Evolutionary conservation across 2,888 invertebrate genomes (phyloP).

Genomic region (Neoscelio sp.): DNA sequence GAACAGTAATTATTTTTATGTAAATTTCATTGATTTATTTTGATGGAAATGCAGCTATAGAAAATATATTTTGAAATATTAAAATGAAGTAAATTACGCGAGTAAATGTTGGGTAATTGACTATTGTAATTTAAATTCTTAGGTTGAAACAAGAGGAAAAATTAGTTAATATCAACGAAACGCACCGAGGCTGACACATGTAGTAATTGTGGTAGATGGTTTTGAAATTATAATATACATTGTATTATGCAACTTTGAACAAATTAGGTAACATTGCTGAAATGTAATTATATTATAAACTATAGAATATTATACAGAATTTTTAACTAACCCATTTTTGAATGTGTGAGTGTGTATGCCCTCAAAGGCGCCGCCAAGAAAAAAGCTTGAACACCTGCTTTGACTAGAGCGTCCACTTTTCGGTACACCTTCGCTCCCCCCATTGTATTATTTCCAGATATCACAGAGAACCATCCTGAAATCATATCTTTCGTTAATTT

Average conservation of each 20-base stretch:
- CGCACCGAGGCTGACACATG: too few species aligned
- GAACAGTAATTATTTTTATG: constrained; percentile 4
- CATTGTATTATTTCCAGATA: constrained; percentile 81
- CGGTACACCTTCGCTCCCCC: constrained; percentile 81
- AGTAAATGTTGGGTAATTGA: constrained; percentile 23
- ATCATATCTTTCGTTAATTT: too few species aligned
- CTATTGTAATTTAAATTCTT: constrained; percentile 28
- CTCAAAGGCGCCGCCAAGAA: constrained; percentile 80
- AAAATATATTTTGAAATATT: too few species aligned
- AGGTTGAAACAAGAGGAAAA: constrained; percentile 2
- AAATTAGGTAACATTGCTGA: too few species aligned
- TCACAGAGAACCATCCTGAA: constrained; percentile 83
- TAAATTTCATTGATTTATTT: constrained; percentile 26
- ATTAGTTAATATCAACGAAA: not conserved
- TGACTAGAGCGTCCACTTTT: constrained; percentile 80
- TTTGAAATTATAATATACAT: too few species aligned
- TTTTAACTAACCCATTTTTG: constrained; percentile 80
- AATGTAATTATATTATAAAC: not conserved
- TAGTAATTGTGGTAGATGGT: not conserved
- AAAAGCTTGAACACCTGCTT: constrained; percentile 81
- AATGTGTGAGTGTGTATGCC: constrained; percentile 81
- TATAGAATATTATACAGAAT: not conserved
- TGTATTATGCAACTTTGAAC: not conserved
- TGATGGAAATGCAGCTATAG: too few species aligned
- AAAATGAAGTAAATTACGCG: too few species aligned